phyloP scores from a whole-genome alignment of 2,888 invertebrate genomes.

The Sarcophaga subvicina region DNA sequence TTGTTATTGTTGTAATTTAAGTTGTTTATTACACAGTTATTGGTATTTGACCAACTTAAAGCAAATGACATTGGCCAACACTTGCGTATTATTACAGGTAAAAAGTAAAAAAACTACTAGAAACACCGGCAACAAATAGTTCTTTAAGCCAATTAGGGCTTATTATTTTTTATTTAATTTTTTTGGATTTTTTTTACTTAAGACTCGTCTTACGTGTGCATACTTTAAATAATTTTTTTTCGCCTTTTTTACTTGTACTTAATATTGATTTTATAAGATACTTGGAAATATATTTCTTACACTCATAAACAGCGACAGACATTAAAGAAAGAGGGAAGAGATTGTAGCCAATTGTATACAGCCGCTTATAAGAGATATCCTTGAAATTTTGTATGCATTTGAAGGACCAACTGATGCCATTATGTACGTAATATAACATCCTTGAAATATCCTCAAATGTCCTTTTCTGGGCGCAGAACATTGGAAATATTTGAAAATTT shows the following conservation, averaged over 20 bases:
- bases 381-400: no score
- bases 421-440: no score
- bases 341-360: background rate
- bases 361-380: no score
- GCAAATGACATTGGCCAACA: constrained; percentile 76
- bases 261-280: constrained; percentile 42
- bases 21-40: background rate
- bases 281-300: constrained; percentile 12
- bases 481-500: no score
- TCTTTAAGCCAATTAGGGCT: constrained; percentile 63
- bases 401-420: no score
- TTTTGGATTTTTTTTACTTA: constrained; percentile 51
- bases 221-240: constrained; percentile 5
- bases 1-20: constrained; percentile 16
- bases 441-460: no score
- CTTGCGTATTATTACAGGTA: constrained; percentile 50
- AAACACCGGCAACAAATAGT: background rate
- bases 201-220: background rate
- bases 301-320: background rate
- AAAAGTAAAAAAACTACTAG: constrained; percentile 54
- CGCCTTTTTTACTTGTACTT: constrained; percentile 27
- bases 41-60: constrained; percentile 43
- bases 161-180: constrained; percentile 29
- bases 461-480: no score
- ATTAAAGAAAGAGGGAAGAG: background rate